Percentiles rank a stretch among this genome's conserved stretches.
phyloP scores from a whole-genome alignment of 2,113 vertebrate species.

The Entosphenus tridentatus region DNA sequence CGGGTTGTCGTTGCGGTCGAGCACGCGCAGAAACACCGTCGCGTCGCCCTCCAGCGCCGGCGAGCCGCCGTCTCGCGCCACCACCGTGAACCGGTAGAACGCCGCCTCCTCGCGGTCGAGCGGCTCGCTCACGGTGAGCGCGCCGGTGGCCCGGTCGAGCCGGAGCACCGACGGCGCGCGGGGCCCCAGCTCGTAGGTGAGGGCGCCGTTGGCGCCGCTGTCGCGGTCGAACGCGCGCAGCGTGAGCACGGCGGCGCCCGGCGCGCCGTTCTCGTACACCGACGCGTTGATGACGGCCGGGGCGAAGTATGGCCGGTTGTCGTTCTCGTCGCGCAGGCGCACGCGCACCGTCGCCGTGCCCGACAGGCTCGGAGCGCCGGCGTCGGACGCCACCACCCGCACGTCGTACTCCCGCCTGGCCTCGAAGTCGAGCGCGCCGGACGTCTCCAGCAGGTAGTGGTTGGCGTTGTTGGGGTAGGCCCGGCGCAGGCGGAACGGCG shows the following conservation, averaged over 20 bases:
- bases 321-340: conserved; percentile 88
- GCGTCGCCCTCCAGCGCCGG: conserved; percentile 88
- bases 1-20: conserved; percentile 95
- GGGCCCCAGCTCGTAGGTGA: conserved; percentile 93
- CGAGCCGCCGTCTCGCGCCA: conserved; percentile 83
- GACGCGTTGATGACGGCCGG: conserved; percentile 96
- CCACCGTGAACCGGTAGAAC: conserved; percentile 84
- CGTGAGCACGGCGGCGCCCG: conserved; percentile 85
- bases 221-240: conserved; percentile 92
- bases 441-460: conserved; percentile 93
- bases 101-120: conserved; percentile 95
- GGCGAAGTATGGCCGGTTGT: conserved; percentile 91
- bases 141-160: conserved; percentile 83
- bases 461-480: conserved; percentile 95
- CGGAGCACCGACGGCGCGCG: conserved; percentile 84
- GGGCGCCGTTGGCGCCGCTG: conserved; percentile 90
- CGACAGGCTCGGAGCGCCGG: conserved; percentile 86
- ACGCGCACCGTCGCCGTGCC: conserved; percentile 88
- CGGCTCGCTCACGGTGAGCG: conserved; percentile 79
- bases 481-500: conserved; percentile 87
- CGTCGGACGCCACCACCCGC: conserved; percentile 93
- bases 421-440: conserved; percentile 83
- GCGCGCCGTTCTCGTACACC: conserved; percentile 92
- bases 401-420: conserved; percentile 98
- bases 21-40: conserved; percentile 74